Conservation (phyloP, 1,140 invertebrate species). For the Manduca sexta region DNA sequence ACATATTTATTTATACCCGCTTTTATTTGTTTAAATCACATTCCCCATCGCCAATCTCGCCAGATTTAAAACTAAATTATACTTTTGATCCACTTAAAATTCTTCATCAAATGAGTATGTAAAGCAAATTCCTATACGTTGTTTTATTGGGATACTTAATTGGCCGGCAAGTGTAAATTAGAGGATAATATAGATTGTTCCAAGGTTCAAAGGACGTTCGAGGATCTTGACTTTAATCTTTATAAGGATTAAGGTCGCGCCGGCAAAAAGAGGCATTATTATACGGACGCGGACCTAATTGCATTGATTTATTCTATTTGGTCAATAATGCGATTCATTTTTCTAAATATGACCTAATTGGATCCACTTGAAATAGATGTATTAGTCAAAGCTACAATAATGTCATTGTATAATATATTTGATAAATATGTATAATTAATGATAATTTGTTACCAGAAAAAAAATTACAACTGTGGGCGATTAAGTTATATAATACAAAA, state of each 20-base stretch:
- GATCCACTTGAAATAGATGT: no score
- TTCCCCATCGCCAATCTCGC: no score
- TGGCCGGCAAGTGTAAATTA: constrained; percentile 56
- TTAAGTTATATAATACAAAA: no score
- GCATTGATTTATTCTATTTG: no score
- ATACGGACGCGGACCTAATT: constrained; percentile 33
- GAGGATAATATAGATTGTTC: constrained; percentile 45
- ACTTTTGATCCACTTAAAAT: constrained; percentile 40
- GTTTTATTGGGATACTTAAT: constrained; percentile 46
- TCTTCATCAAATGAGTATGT: constrained; percentile 34
- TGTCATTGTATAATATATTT: no score
- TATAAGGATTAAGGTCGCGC: constrained; percentile 31
- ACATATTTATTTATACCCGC: constrained; percentile 30
- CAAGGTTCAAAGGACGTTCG: constrained; percentile 26
- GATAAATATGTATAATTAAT: no score
- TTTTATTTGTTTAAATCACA: not conserved
- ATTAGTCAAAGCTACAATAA: no score
- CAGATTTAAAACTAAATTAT: no score
- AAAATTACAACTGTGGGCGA: no score
- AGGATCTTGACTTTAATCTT: constrained; percentile 37
- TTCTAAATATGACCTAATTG: no score
- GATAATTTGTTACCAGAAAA: no score
- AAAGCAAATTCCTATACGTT: constrained; percentile 36
- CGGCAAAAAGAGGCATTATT: constrained; percentile 18
- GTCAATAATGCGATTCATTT: no score